Evolutionary conservation across 2,113 vertebrate genomes (phyloP).

Genomic region (Rhynchomys soricoides): DNA sequence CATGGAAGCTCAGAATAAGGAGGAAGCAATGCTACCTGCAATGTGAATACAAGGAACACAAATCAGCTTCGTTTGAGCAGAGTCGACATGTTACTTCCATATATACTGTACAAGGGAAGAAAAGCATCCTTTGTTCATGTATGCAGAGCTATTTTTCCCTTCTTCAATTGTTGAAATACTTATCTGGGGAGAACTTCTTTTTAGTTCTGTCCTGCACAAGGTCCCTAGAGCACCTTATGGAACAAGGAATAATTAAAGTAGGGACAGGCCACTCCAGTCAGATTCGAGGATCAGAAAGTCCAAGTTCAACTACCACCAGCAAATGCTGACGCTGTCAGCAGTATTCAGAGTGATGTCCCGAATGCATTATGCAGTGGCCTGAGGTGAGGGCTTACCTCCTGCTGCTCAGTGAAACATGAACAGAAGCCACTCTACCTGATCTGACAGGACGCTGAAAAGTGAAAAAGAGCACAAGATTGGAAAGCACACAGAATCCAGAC

Average conservation of each 20-base stretch:
- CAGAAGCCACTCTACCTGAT: background rate
- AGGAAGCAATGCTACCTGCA: background rate
- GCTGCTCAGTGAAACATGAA: constrained; percentile 1
- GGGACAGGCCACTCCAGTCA: background rate
- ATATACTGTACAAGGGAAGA: background rate
- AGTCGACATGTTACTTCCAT: background rate
- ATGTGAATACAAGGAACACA: background rate
- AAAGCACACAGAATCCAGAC: background rate
- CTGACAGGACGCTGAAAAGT: background rate
- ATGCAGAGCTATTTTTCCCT: background rate
- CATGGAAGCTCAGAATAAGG: background rate
- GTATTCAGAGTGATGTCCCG: constrained; percentile 44
- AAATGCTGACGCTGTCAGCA: constrained; percentile 61
- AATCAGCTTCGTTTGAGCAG: background rate
- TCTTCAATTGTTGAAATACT: background rate
- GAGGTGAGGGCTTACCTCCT: constrained; percentile 31
- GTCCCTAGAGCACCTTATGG: background rate
- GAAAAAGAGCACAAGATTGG: background rate
- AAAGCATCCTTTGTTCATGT: background rate
- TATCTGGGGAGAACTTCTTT: background rate
- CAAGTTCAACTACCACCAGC: constrained; percentile 14
- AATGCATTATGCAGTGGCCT: constrained; percentile 48
- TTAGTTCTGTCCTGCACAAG: background rate
- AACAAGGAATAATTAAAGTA: background rate
- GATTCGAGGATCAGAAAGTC: constrained; percentile 13